Evolutionary conservation across 2,113 vertebrate genomes (phyloP), one percentile per base, ranked within the genome.

Genomic region (Coreoperca whiteheadi): DNA sequence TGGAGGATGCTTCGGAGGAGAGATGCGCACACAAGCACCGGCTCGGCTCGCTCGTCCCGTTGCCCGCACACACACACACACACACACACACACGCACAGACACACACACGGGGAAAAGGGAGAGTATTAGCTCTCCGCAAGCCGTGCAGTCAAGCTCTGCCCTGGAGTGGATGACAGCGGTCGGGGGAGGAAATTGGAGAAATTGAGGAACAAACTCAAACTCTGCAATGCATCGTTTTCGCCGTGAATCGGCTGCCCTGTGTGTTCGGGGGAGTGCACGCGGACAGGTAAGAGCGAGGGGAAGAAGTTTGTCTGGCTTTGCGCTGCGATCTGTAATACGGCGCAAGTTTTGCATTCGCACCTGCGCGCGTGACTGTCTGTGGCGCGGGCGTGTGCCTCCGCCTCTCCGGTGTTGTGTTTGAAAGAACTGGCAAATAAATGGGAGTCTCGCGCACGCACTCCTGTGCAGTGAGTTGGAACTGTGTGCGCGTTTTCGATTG

Each of bases 221-320:
- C 15, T 66, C 25, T n/a, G n/a, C n/a, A n/a, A 25, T 12, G 56
- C 28, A 1, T 32, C 28, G 50, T 77, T 64, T 48, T 71, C 25
- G 2, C 53, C 64, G 15, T 28, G 69, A 28, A 54, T 32, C 56
- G 56, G 76, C 74, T 56, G 80, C 30, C 79, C 65, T 68, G 88
- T 50, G 80, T 6, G 71, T 77, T 16, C 43, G 28, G 46, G 43
- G 16, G 46, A 56, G 66, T 48, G 74, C 74, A n/a, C 57, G 77
- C 53, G 79, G 67, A 50, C 84, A 94, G 93, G 93, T 93, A 89
- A 90, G 92, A 71, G n/a, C n/a, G 20, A 21, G 56, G 28, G 4
- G 21, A 68, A 64, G 4, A 87, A 92, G 79, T 90, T 91, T 88
- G 23, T 12, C 1, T 21, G 9, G 3, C 51, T 78, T 56, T 51